Evolutionary conservation across 1,140 invertebrate species (phyloP).

Genomic region (Meloidogyne floridensis): DNA sequence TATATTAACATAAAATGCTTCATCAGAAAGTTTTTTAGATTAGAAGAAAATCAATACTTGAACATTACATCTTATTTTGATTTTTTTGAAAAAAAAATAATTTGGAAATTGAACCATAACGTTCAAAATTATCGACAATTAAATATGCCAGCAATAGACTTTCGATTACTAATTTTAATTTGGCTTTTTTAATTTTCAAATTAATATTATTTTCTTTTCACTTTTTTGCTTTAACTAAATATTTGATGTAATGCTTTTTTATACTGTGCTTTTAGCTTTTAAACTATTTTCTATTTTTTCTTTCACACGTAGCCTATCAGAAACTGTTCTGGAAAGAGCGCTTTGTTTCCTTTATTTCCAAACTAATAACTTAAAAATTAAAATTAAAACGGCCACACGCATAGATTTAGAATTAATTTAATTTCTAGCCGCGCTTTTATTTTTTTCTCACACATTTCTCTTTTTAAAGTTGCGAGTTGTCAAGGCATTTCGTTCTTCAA

Average conservation of each 20-base stretch:
- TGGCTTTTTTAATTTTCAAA: not conserved
- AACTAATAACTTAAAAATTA: slow-evolving; percentile 25
- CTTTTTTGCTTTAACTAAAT: not conserved
- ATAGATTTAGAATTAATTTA: not conserved
- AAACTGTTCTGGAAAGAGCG: slow-evolving; percentile 21
- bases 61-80: too few species aligned
- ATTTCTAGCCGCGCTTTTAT: slow-evolving; percentile 15
- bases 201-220: not conserved
- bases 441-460: slow-evolving; percentile 30
- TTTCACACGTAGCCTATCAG: not conserved
- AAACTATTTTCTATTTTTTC: slow-evolving; percentile 8
- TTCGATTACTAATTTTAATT: too few species aligned
- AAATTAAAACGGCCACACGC: slow-evolving; percentile 26
- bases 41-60: too few species aligned
- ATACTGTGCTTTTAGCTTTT: not conserved
- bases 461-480: slow-evolving; percentile 89
- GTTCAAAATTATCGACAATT: too few species aligned
- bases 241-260: not conserved
- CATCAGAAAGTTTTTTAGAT: too few species aligned
- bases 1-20: too few species aligned
- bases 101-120: too few species aligned
- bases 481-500: slow-evolving; percentile 97
- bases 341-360: slow-evolving; percentile 7
- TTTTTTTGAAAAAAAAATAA: too few species aligned
- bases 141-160: too few species aligned